Evolutionary conservation across 2,113 vertebrate genomes (phyloP).

Genomic region (Pantherophis guttatus): DNA sequence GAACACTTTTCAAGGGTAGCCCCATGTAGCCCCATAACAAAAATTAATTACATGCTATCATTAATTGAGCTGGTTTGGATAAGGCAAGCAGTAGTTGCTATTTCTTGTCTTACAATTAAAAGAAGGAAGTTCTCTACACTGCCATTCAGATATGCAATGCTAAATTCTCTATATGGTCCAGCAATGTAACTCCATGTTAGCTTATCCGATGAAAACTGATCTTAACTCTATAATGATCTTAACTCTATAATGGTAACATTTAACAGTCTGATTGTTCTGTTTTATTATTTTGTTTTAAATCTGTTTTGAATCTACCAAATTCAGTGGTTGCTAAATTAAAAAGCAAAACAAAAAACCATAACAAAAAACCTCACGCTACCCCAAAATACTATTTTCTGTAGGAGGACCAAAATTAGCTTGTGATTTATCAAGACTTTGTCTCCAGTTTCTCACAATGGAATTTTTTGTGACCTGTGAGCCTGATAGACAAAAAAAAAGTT

Average conservation of each 20-base stretch:
- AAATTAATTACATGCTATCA: neutral
- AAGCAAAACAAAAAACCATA: too few species aligned
- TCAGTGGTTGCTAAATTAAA: neutral
- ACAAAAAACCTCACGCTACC: too few species aligned
- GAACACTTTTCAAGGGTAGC: too few species aligned
- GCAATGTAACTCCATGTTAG: neutral
- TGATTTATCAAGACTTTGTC: neutral
- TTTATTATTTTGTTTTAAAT: neutral
- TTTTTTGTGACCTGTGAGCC: neutral
- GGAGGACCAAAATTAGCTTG: neutral
- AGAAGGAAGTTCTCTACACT: neutral
- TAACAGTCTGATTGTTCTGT: neutral
- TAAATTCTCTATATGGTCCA: neutral
- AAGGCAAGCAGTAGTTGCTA: neutral
- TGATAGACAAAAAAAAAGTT: neutral
- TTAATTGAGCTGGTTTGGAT: neutral
- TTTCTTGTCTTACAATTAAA: neutral
- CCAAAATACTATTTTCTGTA: neutral
- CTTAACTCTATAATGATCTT: too few species aligned
- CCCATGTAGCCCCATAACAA: too few species aligned
- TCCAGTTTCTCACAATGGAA: neutral
- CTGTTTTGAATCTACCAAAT: neutral
- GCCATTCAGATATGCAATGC: neutral
- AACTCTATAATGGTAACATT: neutral
- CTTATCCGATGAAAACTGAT: neutral